Evolutionary conservation across 1,140 invertebrate species (phyloP), one percentile per base, ranked within the genome.

Genomic region (Lordiphosa collinella): DNA sequence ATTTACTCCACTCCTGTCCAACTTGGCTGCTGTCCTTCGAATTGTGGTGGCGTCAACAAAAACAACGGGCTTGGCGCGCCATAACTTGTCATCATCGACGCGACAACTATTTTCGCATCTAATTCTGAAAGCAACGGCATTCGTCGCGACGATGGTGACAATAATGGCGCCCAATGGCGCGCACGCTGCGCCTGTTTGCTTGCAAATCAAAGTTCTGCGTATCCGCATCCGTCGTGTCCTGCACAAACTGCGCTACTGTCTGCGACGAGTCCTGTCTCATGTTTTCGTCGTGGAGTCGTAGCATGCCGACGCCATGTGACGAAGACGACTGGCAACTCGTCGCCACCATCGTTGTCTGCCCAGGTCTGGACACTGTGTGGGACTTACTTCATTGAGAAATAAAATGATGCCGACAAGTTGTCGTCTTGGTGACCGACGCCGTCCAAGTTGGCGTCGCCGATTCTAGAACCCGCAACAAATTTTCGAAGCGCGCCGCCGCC

Each of bases 91-190:
- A 66, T 59, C 52, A 72, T 72, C 56, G 72, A 57, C 72, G 61
- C 67, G 66, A 44, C 69, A 49, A 67, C 64, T 65, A 80, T 75
- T 69, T 65, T 65, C 44, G 55, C 49, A 69, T 80, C 74, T 79
- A 79, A 79, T 80, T 74, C 64, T 49, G 40, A 69, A 47, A 74
- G 49, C 75, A 69, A 70, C 75, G 70, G 52, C 69, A 63, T 80
- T 79, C 74, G 74, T 73, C 75, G 75, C 74, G 75, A 71, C 74
- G 72, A 80, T 65, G 76, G 75, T 60, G 80, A 79, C 80, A 79
- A 80, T 74, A 74, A 64, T 72, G 74, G 69, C 64, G 69, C 75
- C 74, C 64, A 69, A 73, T 60, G 71, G 66, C 64, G 43, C 64
- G 58, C 51, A 51, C 63, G 49, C 69, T 57, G 49, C 50, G 63